phyloP scores from a whole-genome alignment of 2,888 invertebrate genomes.

The Cephus pygmeus region DNA sequence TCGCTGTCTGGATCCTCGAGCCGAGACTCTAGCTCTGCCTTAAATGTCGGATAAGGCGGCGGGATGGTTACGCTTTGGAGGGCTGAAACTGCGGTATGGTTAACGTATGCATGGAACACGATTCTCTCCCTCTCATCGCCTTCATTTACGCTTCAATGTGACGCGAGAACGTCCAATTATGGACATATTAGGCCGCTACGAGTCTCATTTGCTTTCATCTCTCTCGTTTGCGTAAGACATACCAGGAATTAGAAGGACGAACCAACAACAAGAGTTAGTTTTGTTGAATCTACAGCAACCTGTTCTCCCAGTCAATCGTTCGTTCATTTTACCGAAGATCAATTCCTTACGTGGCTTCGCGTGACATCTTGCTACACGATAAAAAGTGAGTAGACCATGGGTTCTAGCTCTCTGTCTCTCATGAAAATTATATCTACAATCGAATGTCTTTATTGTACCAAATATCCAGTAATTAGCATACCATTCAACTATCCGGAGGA shows the following conservation, averaged over 20 bases:
- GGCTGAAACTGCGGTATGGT: neutral
- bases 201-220: neutral
- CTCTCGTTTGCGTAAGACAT: neutral
- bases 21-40: conserved; percentile 14
- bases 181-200: neutral
- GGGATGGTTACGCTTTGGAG: neutral
- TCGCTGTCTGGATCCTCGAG: conserved; percentile 24
- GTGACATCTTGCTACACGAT: neutral
- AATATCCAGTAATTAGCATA: neutral
- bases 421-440: neutral
- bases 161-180: conserved; percentile 7
- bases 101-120: conserved; percentile 15
- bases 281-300: neutral
- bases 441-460: neutral
- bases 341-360: neutral
- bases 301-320: neutral
- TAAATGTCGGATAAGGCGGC: conserved; percentile 20
- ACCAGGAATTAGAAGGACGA: neutral
- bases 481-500: neutral
- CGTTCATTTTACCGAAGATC: neutral
- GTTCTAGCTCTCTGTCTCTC: no score
- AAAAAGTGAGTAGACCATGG: no score
- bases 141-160: conserved; percentile 13
- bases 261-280: neutral
- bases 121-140: conserved; percentile 17